Base-by-base conservation (phyloP, 2,113 vertebrate species). In the Carassius carassius region DNA sequence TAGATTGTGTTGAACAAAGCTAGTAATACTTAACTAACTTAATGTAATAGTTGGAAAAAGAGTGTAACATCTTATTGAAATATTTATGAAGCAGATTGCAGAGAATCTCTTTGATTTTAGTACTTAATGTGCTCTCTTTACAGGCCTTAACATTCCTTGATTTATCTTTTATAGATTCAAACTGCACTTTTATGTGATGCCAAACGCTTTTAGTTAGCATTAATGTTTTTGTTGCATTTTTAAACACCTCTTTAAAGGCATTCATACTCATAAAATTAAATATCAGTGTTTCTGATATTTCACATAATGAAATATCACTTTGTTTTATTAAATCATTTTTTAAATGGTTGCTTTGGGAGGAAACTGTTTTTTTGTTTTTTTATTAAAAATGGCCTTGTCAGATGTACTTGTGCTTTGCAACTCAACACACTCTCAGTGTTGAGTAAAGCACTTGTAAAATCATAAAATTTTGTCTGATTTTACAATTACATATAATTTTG, bases 131-230 rank as follows among this genome's bases (percentile, higher is more conserved):
- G 49, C 49, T 16, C 13, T 51, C 49, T 51, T 51, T 51, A 51
- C 49, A 51, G 47, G 29, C 35, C 21, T 58, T 58, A 58, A 58
- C 29, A 82, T 56, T 49, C 65, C 63, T 82, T 56, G 12, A 82
- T 82, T 65, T 58, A 17, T 82, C 32, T 58, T 82, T 72, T 37
- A 82, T 82, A 25, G 16, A 14, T 72, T 80, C 58, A 82, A 82
- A 82, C 80, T 41, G 80, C 80, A 56, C 49, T 70, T 80, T 80
- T 79, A 35, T 82, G 13, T 41, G 67, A 82, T 8, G 37, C 25
- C 56, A 60, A 63, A 47, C 5, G 11, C 51, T 11, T 32, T 13
- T 49, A 16, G 23, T 6, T 75, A 75, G 35, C 13, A 23, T 19
- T 29, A 32, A 12, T 51, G 3, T 29, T 49, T 69, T 67, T 81